phyloP scores from a whole-genome alignment of 1,140 invertebrate genomes.

The Drosophila carrolli region DNA sequence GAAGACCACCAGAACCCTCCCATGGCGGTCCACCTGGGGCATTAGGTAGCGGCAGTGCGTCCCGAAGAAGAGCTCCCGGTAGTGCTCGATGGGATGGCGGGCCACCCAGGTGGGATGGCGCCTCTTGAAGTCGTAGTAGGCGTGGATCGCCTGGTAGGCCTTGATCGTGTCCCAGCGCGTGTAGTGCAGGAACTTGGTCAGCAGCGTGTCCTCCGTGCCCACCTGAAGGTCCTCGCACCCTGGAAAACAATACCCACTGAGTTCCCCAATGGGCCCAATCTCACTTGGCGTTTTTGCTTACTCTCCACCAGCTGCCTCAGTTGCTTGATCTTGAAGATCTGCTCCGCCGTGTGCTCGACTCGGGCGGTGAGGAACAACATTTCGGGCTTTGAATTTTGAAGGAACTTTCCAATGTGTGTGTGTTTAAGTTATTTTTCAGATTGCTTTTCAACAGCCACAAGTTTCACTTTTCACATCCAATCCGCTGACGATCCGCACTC shows the following conservation, averaged over 20 bases:
- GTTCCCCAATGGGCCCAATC: background rate
- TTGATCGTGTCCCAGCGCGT: constrained; percentile 64
- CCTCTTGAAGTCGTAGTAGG: constrained; percentile 77
- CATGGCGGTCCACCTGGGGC: constrained; percentile 72
- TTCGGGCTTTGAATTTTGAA: constrained; percentile 21
- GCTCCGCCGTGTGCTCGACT: constrained; percentile 47
- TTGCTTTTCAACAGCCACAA: background rate
- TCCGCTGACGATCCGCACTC: constrained; percentile 56
- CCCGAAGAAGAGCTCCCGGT: constrained; percentile 57
- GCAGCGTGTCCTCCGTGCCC: constrained; percentile 70
- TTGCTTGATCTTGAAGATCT: constrained; percentile 67
- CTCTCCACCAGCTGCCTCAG: constrained; percentile 66
- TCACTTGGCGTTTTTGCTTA: constrained; percentile 36
- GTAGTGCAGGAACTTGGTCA: constrained; percentile 74
- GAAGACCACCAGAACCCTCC: constrained; percentile 68
- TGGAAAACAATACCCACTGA: constrained; percentile 10
- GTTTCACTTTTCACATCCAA: constrained; percentile 18
- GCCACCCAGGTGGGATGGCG: constrained; percentile 75
- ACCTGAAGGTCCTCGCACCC: constrained; percentile 61
- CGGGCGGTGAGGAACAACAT: constrained; percentile 54
- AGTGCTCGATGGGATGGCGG: constrained; percentile 65
- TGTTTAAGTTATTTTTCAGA: background rate
- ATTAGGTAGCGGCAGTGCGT: constrained; percentile 70
- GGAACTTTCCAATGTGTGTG: constrained; percentile 3
- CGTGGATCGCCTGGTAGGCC: constrained; percentile 69